phyloP scores from a whole-genome alignment of 2,797 vertebrate genomes.

The Melanotaenia maccullochi region DNA sequence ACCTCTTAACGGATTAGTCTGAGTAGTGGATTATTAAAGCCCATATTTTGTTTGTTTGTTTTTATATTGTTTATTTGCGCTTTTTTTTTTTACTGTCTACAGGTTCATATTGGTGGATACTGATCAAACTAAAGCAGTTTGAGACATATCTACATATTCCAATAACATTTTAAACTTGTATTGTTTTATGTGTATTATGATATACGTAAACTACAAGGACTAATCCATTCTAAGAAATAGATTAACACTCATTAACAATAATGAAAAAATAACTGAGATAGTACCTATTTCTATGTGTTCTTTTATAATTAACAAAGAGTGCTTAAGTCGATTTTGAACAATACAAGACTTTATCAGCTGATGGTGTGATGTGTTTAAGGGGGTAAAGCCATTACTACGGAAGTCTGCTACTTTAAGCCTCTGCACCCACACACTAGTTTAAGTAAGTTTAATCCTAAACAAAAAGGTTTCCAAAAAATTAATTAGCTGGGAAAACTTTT shows the following conservation, averaged over 20 bases:
- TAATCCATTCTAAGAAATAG: background rate
- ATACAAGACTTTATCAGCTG: constrained; percentile 30
- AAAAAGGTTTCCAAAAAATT: constrained; percentile 45
- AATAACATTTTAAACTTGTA: background rate
- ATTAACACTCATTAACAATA: background rate
- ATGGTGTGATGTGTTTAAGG: constrained; percentile 38
- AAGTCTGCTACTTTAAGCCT: constrained; percentile 21
- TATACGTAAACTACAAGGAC: background rate
- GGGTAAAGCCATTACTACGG: constrained; percentile 41
- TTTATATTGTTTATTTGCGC: background rate
- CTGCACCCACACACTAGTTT: constrained; percentile 17
- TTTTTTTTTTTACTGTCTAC: background rate
- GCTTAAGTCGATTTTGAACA: constrained; percentile 1
- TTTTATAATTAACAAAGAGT: constrained; percentile 11
- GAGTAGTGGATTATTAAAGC: background rate
- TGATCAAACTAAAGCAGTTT: background rate
- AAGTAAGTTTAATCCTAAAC: constrained; percentile 43
- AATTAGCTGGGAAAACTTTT: constrained; percentile 16
- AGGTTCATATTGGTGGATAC: background rate
- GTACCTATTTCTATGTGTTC: background rate
- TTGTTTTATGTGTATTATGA: background rate
- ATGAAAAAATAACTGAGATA: background rate
- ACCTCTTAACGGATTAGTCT: background rate
- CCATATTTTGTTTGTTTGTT: too few relatives aligned
- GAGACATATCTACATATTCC: background rate